Percentiles rank a stretch among this genome's conserved stretches.
Evolutionary conservation across 1,140 invertebrate species (phyloP).

Genomic region (Zaprionus nigranus): DNA sequence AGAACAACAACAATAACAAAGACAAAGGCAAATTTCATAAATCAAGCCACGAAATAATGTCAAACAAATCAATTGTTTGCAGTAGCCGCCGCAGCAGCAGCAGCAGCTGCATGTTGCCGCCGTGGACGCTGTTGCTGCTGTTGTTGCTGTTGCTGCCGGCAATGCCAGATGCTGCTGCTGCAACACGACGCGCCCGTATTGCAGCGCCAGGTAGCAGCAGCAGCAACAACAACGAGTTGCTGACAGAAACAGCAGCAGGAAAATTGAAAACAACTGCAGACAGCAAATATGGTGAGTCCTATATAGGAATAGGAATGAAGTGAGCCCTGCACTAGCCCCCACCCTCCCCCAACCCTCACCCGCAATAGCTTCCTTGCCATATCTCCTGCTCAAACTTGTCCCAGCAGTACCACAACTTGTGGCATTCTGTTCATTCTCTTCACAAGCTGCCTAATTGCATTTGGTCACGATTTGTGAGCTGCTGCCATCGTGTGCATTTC

Average conservation of each 20-base stretch:
- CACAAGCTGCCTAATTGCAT: slow-evolving; percentile 74
- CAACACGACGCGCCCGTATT: slow-evolving; percentile 47
- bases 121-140: slow-evolving; percentile 35
- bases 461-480: slow-evolving; percentile 71
- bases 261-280: slow-evolving; percentile 49
- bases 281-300: slow-evolving; percentile 79
- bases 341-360: background rate
- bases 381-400: background rate
- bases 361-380: background rate
- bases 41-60: slow-evolving; percentile 68
- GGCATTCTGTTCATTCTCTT: slow-evolving; percentile 38
- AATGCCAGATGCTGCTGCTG: slow-evolving; percentile 44
- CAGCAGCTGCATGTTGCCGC: slow-evolving; percentile 50
- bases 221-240: slow-evolving; percentile 27
- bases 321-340: background rate
- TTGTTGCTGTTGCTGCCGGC: slow-evolving; percentile 59
- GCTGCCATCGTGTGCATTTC: slow-evolving; percentile 41
- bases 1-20: slow-evolving; percentile 40
- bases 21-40: slow-evolving; percentile 52
- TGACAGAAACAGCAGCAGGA: slow-evolving; percentile 48
- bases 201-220: slow-evolving; percentile 15
- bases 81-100: slow-evolving; percentile 36
- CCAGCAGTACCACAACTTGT: slow-evolving; percentile 18
- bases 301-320: slow-evolving; percentile 34
- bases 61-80: slow-evolving; percentile 71